These are phyloP conservation scores for Eriosoma lanigerum DNA, from an alignment of 1,140 invertebrate genomes.

Conservation along the genomic window DNA sequence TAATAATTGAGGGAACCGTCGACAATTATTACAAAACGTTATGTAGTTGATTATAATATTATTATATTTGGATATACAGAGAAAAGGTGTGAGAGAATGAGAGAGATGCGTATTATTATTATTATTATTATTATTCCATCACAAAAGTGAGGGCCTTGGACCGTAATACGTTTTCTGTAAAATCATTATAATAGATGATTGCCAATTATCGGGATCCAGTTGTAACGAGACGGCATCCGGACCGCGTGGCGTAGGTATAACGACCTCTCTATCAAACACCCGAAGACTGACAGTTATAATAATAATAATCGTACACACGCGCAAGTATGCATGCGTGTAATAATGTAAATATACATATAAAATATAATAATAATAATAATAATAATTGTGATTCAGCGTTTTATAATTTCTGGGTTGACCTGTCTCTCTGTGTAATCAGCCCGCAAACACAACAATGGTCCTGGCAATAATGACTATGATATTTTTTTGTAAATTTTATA, in stretches of 20 bases:
- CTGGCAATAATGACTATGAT: slow-evolving; percentile 50
- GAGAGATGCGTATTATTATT: not conserved
- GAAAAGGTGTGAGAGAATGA: slow-evolving; percentile 30
- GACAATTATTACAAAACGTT: slow-evolving; percentile 44
- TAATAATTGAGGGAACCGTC: slow-evolving; percentile 40
- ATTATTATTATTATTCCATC: slow-evolving; percentile 19
- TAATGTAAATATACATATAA: slow-evolving; percentile 51
- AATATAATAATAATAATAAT: too few species aligned
- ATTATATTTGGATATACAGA: not conserved
- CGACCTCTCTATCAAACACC: slow-evolving; percentile 48
- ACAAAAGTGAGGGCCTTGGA: slow-evolving; percentile 34
- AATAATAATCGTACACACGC: slow-evolving; percentile 36
- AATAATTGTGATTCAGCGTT: slow-evolving; percentile 48
- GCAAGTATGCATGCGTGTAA: slow-evolving; percentile 33
- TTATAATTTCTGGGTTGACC: slow-evolving; percentile 50
- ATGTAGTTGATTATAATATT: not conserved
- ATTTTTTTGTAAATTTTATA: slow-evolving; percentile 25
- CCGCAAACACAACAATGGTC: slow-evolving; percentile 51
- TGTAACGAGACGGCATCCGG: slow-evolving; percentile 50
- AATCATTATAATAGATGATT: slow-evolving; percentile 50
- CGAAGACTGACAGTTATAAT: slow-evolving; percentile 47
- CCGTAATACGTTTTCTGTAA: slow-evolving; percentile 39
- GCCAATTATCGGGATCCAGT: slow-evolving; percentile 51
- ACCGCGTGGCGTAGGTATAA: slow-evolving; percentile 25
- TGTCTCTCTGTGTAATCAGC: slow-evolving; percentile 48